phyloP scores from a whole-genome alignment of 2,113 vertebrate genomes.

The Phalacrocorax pelagicus region DNA sequence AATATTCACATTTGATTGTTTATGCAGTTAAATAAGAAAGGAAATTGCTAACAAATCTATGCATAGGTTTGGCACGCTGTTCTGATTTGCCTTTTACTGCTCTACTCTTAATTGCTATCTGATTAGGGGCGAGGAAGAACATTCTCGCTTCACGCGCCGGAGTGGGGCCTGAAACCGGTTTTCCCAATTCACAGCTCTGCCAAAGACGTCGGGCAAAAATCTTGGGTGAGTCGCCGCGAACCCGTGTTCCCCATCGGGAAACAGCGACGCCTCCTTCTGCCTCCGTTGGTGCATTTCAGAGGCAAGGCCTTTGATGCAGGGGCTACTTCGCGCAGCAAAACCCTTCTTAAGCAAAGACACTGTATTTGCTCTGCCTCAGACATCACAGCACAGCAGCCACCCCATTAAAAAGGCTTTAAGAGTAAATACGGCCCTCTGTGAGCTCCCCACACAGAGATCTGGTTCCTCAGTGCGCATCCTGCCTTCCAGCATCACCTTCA shows the following conservation, averaged over 20 bases:
- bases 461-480: accelerated
- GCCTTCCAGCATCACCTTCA: not conserved
- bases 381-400: not conserved
- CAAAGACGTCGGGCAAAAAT: not conserved
- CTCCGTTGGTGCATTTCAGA: not conserved
- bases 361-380: not conserved
- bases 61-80: not conserved
- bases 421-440: not conserved
- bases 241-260: too few species aligned
- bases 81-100: not conserved
- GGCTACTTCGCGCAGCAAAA: not conserved
- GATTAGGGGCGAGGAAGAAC: not conserved
- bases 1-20: not conserved
- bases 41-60: not conserved
- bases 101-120: not conserved
- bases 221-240: accelerated
- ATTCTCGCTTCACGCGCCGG: accelerated
- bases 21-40: not conserved
- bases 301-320: not conserved
- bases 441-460: not conserved
- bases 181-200: not conserved
- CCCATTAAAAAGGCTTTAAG: not conserved
- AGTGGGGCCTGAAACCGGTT: not conserved
- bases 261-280: not conserved
- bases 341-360: too few species aligned